Conservation (phyloP, 2,113 vertebrate species). For the western clawed frog (Xenopus tropicalis) region UCB_Xtro_10.0 CM004452.2:32727001-32727500, state of each 20-base stretch:
- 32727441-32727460: too few species aligned
- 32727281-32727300: not conserved
- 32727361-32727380: not conserved
- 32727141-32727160: constrained; percentile 1
- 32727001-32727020: not conserved
- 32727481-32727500: too few species aligned
- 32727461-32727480: too few species aligned
- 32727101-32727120: not conserved
- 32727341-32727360: not conserved
- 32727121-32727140: not conserved
- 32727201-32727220: not conserved
- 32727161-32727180: not conserved
- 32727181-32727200: constrained; percentile 31
- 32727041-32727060: not conserved
- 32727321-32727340: not conserved
- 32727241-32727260: constrained; percentile 1
- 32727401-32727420: too few species aligned
- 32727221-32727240: not conserved
- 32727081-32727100: not conserved
- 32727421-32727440: too few species aligned
- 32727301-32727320: not conserved
- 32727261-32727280: not conserved
- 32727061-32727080: not conserved
- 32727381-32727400: too few species aligned
- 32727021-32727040: not conserved